These are phyloP conservation scores for Antheraea pernyi DNA, from an alignment of 1,140 invertebrate genomes.

Conservation along the genomic window DNA sequence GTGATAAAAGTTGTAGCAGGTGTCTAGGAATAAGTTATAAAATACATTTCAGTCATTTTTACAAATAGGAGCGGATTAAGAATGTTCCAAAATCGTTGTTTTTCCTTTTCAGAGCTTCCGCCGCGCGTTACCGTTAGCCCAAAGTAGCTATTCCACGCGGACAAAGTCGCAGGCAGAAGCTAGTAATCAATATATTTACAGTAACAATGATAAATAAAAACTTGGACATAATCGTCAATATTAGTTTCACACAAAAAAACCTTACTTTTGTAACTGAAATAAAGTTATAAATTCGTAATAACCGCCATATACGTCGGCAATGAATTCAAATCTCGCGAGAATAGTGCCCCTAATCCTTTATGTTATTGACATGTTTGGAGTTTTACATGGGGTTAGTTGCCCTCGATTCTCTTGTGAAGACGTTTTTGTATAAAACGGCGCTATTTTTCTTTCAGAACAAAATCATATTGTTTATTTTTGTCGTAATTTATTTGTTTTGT, in stretches of 20 bases:
- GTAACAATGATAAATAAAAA: too few species aligned
- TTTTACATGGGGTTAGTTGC: constrained; percentile 12
- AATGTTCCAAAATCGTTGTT: too few species aligned
- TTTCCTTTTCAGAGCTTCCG: too few species aligned
- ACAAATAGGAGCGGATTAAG: too few species aligned
- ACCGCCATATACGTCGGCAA: constrained; percentile 6
- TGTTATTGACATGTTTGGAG: constrained; percentile 15
- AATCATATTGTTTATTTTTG: background rate
- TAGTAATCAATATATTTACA: too few species aligned
- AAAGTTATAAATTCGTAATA: constrained; percentile 8
- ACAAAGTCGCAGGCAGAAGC: too few species aligned
- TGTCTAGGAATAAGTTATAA: too few species aligned
- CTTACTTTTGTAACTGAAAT: background rate
- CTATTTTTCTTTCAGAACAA: background rate
- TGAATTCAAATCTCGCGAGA: constrained; percentile 9
- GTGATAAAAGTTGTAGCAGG: too few species aligned
- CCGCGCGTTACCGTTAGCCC: too few species aligned
- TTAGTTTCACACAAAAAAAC: background rate
- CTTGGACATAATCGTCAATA: background rate
- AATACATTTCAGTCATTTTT: too few species aligned
- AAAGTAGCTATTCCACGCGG: too few species aligned
- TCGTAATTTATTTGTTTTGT: background rate
- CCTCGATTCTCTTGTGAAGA: constrained; percentile 6
- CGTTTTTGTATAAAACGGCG: background rate
- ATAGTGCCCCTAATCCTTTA: constrained; percentile 12